phyloP scores from a whole-genome alignment of 1,140 invertebrate species.

The Rhynchophorus ferrugineus region DNA sequence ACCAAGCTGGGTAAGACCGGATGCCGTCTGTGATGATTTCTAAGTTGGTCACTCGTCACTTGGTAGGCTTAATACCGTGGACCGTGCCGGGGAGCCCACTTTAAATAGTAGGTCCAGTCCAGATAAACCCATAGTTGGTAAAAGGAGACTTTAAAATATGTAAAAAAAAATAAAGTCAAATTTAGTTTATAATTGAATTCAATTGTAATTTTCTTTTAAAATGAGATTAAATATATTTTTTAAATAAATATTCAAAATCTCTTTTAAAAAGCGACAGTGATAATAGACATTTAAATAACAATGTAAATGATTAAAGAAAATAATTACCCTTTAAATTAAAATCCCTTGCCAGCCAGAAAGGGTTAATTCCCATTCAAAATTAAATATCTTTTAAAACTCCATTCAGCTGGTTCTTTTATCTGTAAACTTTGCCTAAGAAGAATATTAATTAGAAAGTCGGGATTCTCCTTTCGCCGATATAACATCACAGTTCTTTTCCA shows the following conservation, averaged over 20 bases:
- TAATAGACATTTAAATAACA: slow-evolving; percentile 5
- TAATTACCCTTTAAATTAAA: slow-evolving; percentile 4
- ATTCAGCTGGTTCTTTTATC: slow-evolving; percentile 1
- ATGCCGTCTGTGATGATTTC: too few species aligned
- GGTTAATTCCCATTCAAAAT: slow-evolving; percentile 4
- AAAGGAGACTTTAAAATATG: too few species aligned
- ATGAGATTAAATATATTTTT: too few species aligned
- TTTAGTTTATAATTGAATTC: too few species aligned
- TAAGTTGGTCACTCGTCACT: too few species aligned
- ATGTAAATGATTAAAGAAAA: slow-evolving; percentile 6
- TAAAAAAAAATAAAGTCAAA: too few species aligned
- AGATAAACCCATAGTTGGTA: too few species aligned
- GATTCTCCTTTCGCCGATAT: background rate
- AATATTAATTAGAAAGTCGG: background rate
- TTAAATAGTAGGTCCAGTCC: too few species aligned
- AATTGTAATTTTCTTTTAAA: too few species aligned
- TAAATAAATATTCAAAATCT: background rate
- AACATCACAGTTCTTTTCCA: background rate
- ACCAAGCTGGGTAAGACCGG: too few species aligned
- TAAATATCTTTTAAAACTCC: slow-evolving; percentile 3
- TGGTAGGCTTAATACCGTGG: too few species aligned
- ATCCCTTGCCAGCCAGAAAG: background rate
- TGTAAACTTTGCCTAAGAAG: background rate
- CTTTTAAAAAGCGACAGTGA: background rate
- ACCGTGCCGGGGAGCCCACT: too few species aligned